These are phyloP conservation scores for Deilephila porcellus DNA, from an alignment of 2,888 invertebrate species.

Conservation along the genomic window DNA sequence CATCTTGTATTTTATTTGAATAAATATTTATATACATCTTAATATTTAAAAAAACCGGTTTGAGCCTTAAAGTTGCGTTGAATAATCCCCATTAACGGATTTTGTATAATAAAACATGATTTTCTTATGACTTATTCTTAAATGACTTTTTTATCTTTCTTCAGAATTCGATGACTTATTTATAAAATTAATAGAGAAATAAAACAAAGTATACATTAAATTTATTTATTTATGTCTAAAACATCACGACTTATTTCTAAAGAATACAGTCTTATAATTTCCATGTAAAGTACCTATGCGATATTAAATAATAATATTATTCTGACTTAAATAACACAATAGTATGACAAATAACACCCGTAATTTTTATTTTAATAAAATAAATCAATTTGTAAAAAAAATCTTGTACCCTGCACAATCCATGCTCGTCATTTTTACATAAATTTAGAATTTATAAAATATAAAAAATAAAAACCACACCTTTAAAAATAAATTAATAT, in stretches of 20 bases:
- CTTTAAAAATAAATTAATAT: background rate
- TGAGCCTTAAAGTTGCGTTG: too few species aligned
- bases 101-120: too few species aligned
- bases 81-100: too few species aligned
- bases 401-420: constrained; percentile 59
- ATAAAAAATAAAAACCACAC: background rate
- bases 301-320: constrained; percentile 31
- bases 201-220: background rate
- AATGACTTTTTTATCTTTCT: too few species aligned
- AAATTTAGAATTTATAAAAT: background rate
- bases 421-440: constrained; percentile 45
- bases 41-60: too few species aligned
- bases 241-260: constrained; percentile 29
- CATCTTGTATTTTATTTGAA: too few species aligned
- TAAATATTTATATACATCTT: too few species aligned
- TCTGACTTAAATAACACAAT: constrained; percentile 15
- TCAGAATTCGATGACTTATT: too few species aligned
- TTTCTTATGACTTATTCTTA: too few species aligned
- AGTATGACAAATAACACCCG: constrained; percentile 1
- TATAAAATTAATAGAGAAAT: background rate
- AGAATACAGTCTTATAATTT: constrained; percentile 30
- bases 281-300: constrained; percentile 22
- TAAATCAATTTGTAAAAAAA: constrained; percentile 14
- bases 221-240: constrained; percentile 25
- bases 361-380: background rate